Base-by-base conservation (phyloP, 2,113 vertebrate genomes). In the Aplodontia rufa region DNA sequence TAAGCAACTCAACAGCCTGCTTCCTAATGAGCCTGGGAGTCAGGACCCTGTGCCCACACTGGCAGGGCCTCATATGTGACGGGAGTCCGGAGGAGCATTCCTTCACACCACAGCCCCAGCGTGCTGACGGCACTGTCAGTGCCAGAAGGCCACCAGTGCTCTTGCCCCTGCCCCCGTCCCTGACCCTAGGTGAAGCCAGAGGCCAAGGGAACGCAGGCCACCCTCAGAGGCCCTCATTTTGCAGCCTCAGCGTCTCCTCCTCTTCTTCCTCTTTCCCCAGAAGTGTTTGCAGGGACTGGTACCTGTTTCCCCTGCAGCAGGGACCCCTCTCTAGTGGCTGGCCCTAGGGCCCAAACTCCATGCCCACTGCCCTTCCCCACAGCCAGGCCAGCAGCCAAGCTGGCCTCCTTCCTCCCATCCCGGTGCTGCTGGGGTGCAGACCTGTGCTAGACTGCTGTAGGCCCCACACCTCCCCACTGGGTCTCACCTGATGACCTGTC, bases 11-110 rank as follows among this genome's bases (percentile, higher is more conserved):
- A 20, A 8, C n/a, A n/a, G 45, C 62, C 69, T 16, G 47, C 51
- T 79, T 35, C 20, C 55, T 16, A 1, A 51, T 26, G 4, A 8
- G 10, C 16, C 22, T 10, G 64, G 22, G 14, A 24, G 42, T n/a
- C 20, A 0, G 53, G 58, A 4, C 11, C 30, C 0, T 0, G 0
- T 0, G 22, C 1, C 45, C 4, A 0, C 1, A 1, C 0, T 0
- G 1, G 88, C 60, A 9, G 11, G n/a, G 20, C 42, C 64, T 0
- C 35, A 71, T n/a, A 20, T 6, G 11, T 8, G 16, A 53, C 64
- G 4, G 8, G 86, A 28, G 20, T 2, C 16, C 6, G 6, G 53
- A n/a, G 20, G 30, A 32, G 6, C 9, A 8, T 35, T 11, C 40
- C 40, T 88, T 60, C 20, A n/a, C n/a, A n/a, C 30, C 69, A 35